Evolutionary conservation across 2,113 vertebrate genomes (phyloP), one percentile per base, ranked within the genome.

Genomic region (Elephas maximus): DNA sequence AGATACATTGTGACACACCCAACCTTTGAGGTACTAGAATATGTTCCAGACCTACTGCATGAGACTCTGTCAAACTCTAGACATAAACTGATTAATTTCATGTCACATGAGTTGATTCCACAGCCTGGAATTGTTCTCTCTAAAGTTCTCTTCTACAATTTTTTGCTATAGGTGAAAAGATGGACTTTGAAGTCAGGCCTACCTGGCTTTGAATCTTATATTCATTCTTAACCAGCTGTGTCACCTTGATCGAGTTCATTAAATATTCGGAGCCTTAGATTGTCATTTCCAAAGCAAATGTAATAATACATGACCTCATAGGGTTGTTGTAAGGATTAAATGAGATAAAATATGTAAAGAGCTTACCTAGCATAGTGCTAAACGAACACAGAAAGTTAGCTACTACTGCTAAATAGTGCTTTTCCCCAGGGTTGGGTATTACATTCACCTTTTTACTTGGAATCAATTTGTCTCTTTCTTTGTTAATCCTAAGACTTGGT

Each of bases 401-500:
- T 85, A 3, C 14, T 73, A 23, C 14, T 37, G 21, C 28, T 84
- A 4, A 92, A 78, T 45, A 57, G 33, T 77, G 23, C 45, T 77
- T 83, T 85, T 82, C 24, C 67, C 74, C 9, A 2, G 37, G 12
- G 71, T 85, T 90, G 44, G 45, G 41, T 45, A 90, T 28, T 73
- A 14, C 44, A 79, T 17, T 76, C 15, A 51, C 14, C 6, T 73
- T 95, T 95, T 80, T 67, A 84, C 63, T 94, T 41, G 67, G 41
- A 79, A 81, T 94, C 62, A 65, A 57, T 30, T 71, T 95, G 41
- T 28, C 45, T 79, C 45, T 95, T 93, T 96, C n/a, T 48, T 78
- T 45, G 6, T 28, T 95, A 20, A 88, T n/a, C 23, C 21, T 90
- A 45, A 81, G 33, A 60, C 30, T 93, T 84, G 51, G 37, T 80